These are phyloP conservation scores for Pachymerium ferrugineum DNA, from an alignment of 2,888 invertebrate species.

Conservation along the genomic window DNA sequence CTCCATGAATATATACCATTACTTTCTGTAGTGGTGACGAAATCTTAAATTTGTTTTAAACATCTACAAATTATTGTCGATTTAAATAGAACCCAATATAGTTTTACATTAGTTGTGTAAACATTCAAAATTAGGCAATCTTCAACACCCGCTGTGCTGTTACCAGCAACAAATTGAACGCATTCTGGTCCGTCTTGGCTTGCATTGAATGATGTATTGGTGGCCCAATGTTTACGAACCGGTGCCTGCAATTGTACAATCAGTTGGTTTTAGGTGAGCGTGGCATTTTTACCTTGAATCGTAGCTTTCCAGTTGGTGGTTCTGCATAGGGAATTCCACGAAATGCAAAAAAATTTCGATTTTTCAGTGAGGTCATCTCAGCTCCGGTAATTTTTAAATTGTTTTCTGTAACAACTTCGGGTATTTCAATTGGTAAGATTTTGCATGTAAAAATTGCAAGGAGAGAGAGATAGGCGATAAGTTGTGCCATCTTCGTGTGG, in stretches of 20 bases:
- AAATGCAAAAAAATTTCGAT: slow-evolving; percentile 24
- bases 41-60: too few species aligned
- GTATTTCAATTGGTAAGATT: too few species aligned
- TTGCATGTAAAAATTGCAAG: too few species aligned
- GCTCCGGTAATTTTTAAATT: not conserved
- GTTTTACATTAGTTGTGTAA: not conserved
- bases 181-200: not conserved
- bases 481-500: not conserved
- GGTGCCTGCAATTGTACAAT: slow-evolving; percentile 20
- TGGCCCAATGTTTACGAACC: not conserved
- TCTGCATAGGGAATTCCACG: slow-evolving; percentile 32
- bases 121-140: slow-evolving; percentile 31
- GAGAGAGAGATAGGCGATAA: too few species aligned
- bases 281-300: slow-evolving; percentile 26
- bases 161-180: not conserved
- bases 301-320: slow-evolving; percentile 18
- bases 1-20: slow-evolving; percentile 30
- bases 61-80: too few species aligned
- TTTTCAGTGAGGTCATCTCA: not conserved
- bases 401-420: not conserved
- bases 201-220: not conserved
- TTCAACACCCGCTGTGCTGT: not conserved
- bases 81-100: too few species aligned
- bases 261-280: not conserved
- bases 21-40: not conserved